Evolutionary conservation across 1,140 invertebrate genomes (phyloP).

Genomic region (Galendromus occidentalis): DNA sequence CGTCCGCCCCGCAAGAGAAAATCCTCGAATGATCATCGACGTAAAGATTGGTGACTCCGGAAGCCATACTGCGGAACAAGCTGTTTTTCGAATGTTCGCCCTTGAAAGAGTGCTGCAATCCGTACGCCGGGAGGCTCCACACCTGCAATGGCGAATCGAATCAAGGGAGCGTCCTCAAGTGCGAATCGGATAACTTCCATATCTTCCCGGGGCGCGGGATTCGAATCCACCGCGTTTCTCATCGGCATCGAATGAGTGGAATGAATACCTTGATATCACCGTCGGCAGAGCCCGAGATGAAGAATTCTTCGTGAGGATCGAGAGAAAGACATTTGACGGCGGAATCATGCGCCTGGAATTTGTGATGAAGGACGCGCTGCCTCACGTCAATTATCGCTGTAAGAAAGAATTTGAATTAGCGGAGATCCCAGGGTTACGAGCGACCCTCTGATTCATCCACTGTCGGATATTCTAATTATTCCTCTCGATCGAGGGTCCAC

Average conservation of each 20-base stretch:
- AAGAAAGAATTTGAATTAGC: not conserved
- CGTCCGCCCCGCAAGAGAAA: constrained; percentile 95
- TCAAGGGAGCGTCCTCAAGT: too few relatives aligned
- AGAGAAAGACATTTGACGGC: constrained; percentile 82
- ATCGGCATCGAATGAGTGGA: not conserved
- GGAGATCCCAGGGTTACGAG: not conserved
- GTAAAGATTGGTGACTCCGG: constrained; percentile 83
- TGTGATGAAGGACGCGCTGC: constrained; percentile 61
- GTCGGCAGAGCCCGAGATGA: constrained; percentile 91
- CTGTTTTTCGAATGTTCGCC: constrained; percentile 69
- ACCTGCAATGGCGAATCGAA: constrained; percentile 41
- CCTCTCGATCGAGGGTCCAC: not conserved
- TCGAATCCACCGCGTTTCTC: not conserved
- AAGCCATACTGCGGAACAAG: constrained; percentile 87
- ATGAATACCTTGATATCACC: constrained; percentile 92
- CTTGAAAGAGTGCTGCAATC: constrained; percentile 61
- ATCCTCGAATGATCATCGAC: constrained; percentile 64
- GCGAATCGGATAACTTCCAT: too few relatives aligned
- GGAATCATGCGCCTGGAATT: constrained; percentile 75
- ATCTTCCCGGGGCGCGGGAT: too few relatives aligned
- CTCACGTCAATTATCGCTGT: constrained; percentile 53
- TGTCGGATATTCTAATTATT: not conserved
- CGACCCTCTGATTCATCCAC: not conserved
- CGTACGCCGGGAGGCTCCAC: constrained; percentile 69
- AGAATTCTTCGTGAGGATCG: constrained; percentile 84